These are phyloP conservation scores for Sinocyclocheilus anshuiensis DNA, from an alignment of 2,113 vertebrate genomes.

Conservation along the genomic window DNA sequence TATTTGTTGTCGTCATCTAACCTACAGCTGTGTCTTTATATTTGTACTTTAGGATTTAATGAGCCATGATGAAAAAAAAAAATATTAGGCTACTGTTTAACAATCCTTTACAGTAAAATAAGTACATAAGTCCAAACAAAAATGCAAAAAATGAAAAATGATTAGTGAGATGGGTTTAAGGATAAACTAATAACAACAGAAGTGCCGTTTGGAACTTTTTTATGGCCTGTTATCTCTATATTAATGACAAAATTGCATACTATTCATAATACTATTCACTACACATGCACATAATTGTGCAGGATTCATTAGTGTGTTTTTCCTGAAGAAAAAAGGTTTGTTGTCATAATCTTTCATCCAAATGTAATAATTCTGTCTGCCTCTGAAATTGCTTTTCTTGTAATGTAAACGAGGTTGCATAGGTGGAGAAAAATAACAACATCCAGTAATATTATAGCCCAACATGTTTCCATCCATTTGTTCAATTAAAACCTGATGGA, in stretches of 20 bases:
- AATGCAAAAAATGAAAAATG: neutral
- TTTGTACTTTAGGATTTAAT: neutral
- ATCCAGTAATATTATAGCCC: neutral
- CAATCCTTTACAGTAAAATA: neutral
- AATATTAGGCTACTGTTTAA: neutral
- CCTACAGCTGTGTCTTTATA: neutral
- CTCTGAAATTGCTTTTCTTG: neutral
- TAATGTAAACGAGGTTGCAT: neutral
- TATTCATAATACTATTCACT: neutral
- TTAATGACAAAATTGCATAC: neutral
- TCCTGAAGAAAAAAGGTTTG: neutral
- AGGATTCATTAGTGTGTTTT: neutral
- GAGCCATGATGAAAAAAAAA: neutral
- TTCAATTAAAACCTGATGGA: neutral
- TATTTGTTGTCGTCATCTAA: neutral
- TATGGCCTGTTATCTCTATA: neutral
- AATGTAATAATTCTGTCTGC: neutral
- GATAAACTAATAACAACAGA: neutral
- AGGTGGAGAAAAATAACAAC: neutral
- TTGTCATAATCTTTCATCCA: neutral
- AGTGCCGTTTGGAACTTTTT: neutral
- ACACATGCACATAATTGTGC: neutral
- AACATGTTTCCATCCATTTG: neutral
- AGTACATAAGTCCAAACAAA: neutral
- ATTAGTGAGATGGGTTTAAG: constrained; percentile 8